Conservation (phyloP, 2,113 vertebrate genomes). For the Dermatemys mawii region DNA sequence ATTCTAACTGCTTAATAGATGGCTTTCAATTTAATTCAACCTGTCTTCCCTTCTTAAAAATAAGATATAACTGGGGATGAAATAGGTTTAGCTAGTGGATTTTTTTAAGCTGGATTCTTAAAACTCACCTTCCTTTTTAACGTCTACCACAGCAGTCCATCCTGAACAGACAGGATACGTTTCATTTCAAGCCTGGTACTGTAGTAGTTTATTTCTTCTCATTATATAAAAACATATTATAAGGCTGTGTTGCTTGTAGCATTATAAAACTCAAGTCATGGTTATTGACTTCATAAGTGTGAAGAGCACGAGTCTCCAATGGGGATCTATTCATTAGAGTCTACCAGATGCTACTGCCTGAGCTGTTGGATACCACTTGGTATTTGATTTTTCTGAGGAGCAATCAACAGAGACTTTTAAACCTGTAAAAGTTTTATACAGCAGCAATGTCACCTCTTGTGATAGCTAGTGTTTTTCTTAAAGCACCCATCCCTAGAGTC, state of each 20-base stretch:
- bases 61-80: constrained; percentile 52
- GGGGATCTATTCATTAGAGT: background rate
- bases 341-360: constrained; percentile 29
- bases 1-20: constrained; percentile 62
- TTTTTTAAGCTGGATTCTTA: constrained; percentile 51
- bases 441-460: constrained; percentile 12
- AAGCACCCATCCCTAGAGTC: background rate
- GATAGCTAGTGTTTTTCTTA: constrained; percentile 23
- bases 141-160: constrained; percentile 47
- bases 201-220: constrained; percentile 52
- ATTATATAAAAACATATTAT: constrained; percentile 72
- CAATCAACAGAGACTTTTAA: constrained; percentile 31
- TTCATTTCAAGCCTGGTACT: constrained; percentile 28
- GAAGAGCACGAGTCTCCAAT: constrained; percentile 42
- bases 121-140: constrained; percentile 56
- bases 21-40: constrained; percentile 65
- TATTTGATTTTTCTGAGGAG: constrained; percentile 39
- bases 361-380: constrained; percentile 17
- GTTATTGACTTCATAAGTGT: constrained; percentile 52
- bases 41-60: constrained; percentile 61
- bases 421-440: constrained; percentile 11
- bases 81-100: constrained; percentile 52
- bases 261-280: constrained; percentile 30
- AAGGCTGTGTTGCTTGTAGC: constrained; percentile 51
- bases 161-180: constrained; percentile 53